Evolutionary conservation across 2,113 vertebrate genomes (phyloP).

Genomic region (Plecotus auritus): DNA sequence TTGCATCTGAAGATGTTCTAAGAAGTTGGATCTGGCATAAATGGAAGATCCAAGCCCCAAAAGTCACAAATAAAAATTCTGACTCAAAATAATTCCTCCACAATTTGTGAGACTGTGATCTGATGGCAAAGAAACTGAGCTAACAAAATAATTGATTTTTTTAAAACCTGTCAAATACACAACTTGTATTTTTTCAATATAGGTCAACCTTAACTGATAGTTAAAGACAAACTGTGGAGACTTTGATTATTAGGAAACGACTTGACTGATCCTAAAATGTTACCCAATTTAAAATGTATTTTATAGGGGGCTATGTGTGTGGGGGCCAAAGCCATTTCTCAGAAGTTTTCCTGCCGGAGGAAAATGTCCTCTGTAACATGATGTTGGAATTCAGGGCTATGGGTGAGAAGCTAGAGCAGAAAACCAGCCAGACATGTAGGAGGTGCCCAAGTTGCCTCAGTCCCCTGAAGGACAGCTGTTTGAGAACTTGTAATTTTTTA

Average conservation of each 20-base stretch:
- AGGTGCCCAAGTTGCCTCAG: background rate
- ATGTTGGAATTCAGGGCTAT: background rate
- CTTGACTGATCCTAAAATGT: background rate
- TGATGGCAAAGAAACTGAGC: background rate
- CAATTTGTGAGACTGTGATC: background rate
- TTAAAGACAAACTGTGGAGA: background rate
- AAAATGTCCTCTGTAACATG: background rate
- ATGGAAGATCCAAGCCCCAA: background rate
- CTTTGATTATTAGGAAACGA: background rate
- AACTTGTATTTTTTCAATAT: background rate
- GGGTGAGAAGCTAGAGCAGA: background rate
- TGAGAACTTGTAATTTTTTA: background rate
- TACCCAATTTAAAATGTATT: background rate
- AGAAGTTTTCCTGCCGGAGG: background rate
- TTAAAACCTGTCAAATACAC: background rate
- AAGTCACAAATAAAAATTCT: background rate
- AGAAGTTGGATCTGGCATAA: background rate
- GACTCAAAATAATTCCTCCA: background rate
- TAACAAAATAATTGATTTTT: background rate
- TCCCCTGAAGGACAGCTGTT: background rate
- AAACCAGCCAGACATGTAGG: background rate
- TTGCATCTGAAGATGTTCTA: slow-evolving; percentile 28
- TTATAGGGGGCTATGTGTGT: background rate
- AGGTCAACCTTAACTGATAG: background rate
- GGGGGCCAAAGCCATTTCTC: background rate